phyloP scores from a whole-genome alignment of 2,797 vertebrate genomes.

The Acanthopagrus latus region DNA sequence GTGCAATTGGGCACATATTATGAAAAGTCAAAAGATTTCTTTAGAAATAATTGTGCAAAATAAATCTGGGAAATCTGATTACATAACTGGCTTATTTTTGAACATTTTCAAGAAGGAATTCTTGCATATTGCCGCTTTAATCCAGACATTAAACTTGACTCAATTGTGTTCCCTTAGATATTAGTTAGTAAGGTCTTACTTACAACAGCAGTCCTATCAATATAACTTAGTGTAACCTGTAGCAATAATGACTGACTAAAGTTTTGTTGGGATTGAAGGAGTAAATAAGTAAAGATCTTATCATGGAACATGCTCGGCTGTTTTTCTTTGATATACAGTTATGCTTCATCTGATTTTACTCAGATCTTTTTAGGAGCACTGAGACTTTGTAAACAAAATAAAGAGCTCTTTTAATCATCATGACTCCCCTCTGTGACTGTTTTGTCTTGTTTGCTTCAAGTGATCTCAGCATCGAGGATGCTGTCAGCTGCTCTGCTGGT shows the following conservation, averaged over 20 bases:
- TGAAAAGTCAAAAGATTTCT: neutral
- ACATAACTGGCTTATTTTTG: no score
- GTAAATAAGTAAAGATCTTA: constrained; percentile 9
- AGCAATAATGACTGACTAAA: neutral
- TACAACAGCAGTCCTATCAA: neutral
- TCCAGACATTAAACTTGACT: neutral
- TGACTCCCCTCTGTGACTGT: constrained; percentile 7
- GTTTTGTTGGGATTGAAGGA: neutral
- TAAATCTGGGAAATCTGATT: no score
- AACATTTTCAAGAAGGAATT: no score
- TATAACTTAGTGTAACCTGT: neutral
- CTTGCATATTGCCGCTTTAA: neutral
- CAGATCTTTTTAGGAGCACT: neutral
- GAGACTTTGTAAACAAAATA: constrained; percentile 22
- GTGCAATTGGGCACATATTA: neutral
- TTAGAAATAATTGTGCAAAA: neutral
- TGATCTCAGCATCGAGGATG: constrained; percentile 15
- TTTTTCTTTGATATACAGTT: constrained; percentile 6
- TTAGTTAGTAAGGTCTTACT: neutral
- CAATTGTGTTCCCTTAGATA: neutral
- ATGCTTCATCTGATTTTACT: constrained; percentile 16
- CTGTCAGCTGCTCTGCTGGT: constrained; percentile 19
- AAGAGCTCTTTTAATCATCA: constrained; percentile 16
- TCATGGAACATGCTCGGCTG: neutral
- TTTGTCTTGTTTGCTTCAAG: constrained; percentile 1